These are phyloP conservation scores for Drosophila kurseongensis DNA, from an alignment of 1,140 invertebrate species.

Conservation along the genomic window DNA sequence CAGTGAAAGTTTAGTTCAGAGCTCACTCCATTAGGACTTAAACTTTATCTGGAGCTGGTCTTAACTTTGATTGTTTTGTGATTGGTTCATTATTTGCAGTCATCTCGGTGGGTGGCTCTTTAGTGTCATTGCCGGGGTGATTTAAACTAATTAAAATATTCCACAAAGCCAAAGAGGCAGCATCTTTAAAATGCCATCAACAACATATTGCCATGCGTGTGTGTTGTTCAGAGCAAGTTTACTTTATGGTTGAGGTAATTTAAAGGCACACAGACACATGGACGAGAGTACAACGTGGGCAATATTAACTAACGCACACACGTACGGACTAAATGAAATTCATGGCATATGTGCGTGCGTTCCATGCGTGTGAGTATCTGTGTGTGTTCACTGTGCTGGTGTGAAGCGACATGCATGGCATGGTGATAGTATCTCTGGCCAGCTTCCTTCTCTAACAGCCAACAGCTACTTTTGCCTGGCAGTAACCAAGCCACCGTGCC, in stretches of 20 bases:
- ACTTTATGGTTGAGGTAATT: conserved; percentile 77
- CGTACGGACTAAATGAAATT: conserved; percentile 80
- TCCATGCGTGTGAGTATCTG: conserved; percentile 42
- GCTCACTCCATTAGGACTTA: not conserved
- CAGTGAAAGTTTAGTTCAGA: not conserved
- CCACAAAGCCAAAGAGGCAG: conserved; percentile 25
- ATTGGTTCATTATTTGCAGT: conserved; percentile 26
- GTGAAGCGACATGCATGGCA: conserved; percentile 72
- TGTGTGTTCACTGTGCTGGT: conserved; percentile 28
- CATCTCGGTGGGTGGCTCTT: not conserved
- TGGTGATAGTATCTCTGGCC: conserved; percentile 71
- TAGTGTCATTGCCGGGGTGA: conserved; percentile 15
- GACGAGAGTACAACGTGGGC: conserved; percentile 46
- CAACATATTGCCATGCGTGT: conserved; percentile 58
- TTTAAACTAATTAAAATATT: conserved; percentile 65
- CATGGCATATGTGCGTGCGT: conserved; percentile 82
- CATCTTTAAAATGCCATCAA: conserved; percentile 67
- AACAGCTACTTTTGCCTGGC: conserved; percentile 47
- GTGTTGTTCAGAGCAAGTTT: conserved; percentile 40
- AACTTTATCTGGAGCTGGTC: not conserved
- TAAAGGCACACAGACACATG: conserved; percentile 60
- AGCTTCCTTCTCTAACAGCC: conserved; percentile 55
- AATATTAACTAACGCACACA: conserved; percentile 82
- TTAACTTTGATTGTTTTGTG: conserved; percentile 31
- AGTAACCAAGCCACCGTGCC: conserved; percentile 52